Evolutionary conservation across 2,888 invertebrate genomes (phyloP).

Genomic region (Eristalis pertinax): DNA sequence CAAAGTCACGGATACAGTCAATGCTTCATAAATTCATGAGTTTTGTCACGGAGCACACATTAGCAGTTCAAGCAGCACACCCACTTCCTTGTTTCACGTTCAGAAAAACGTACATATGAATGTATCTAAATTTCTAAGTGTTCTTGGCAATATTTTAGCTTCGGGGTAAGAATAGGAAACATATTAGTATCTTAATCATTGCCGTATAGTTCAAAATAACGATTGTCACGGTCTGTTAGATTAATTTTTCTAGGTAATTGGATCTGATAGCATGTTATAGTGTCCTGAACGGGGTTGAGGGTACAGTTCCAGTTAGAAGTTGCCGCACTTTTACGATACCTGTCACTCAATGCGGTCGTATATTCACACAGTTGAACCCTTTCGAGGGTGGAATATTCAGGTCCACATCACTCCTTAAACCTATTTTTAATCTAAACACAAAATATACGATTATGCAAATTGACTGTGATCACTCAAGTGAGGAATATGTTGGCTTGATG

Average conservation of each 20-base stretch:
- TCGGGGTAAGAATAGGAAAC: not conserved
- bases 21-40: no score
- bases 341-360: not conserved
- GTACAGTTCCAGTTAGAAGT: not conserved
- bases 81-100: not conserved
- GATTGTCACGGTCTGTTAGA: not conserved
- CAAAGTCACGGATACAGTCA: no score
- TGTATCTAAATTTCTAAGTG: not conserved
- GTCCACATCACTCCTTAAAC: not conserved
- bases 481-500: not conserved
- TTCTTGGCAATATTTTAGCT: not conserved
- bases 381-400: not conserved
- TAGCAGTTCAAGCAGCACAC: not conserved
- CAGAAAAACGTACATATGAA: no score
- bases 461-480: not conserved
- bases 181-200: not conserved
- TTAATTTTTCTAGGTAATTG: not conserved
- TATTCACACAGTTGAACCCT: not conserved
- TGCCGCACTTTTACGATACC: not conserved
- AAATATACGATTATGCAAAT: not conserved
- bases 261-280: not conserved
- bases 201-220: not conserved
- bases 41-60: no score
- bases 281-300: not conserved
- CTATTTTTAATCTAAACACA: not conserved